Conservation (phyloP, 1,140 invertebrate genomes). For the Drosophila setifemur region DNA sequence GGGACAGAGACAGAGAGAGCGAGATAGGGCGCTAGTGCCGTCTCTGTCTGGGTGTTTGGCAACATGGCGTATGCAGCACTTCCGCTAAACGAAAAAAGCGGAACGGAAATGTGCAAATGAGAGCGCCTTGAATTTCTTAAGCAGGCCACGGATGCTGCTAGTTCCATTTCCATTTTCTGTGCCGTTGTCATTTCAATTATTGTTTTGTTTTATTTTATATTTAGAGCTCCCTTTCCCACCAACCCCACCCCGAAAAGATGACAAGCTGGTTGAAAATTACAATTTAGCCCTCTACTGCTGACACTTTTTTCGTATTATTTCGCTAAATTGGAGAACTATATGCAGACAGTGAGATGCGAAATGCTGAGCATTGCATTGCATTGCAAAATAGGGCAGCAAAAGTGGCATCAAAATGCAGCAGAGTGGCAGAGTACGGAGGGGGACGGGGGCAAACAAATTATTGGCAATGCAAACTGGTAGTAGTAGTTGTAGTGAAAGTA, state of each 20-base stretch:
- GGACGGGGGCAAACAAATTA: neutral
- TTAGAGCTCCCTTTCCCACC: neutral
- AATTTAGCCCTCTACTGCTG: constrained; percentile 26
- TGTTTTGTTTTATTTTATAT: constrained; percentile 27
- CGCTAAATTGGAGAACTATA: constrained; percentile 71
- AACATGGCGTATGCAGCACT: constrained; percentile 52
- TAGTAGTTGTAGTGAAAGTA: neutral
- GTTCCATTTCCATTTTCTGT: neutral
- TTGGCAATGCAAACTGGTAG: constrained; percentile 15
- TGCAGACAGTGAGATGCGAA: constrained; percentile 21
- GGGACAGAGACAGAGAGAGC: neutral
- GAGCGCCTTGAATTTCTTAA: constrained; percentile 69
- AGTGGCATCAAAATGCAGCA: constrained; percentile 2
- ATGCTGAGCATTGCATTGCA: constrained; percentile 8
- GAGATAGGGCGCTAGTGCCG: neutral
- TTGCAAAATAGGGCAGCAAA: constrained; percentile 12
- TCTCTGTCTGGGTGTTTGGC: constrained; percentile 32
- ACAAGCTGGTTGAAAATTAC: constrained; percentile 38
- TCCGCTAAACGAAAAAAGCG: constrained; percentile 40
- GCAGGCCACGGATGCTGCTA: constrained; percentile 33
- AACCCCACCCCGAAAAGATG: constrained; percentile 40
- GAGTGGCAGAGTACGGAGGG: neutral
- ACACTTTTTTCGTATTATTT: constrained; percentile 37
- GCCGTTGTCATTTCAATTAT: constrained; percentile 26
- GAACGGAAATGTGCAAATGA: constrained; percentile 76